Conservation (phyloP, 2,113 vertebrate species). For the Hucho hucho region DNA sequence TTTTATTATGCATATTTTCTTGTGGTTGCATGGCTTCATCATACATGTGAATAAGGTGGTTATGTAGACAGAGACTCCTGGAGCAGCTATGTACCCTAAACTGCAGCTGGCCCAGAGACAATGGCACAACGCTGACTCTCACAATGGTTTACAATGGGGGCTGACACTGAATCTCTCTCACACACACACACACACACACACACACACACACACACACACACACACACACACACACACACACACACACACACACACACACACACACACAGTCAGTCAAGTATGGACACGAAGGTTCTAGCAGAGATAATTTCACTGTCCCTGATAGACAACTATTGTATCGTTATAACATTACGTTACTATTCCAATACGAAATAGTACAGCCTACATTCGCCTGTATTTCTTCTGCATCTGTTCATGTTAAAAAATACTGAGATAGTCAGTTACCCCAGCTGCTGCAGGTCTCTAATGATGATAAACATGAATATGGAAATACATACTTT, state of each 20-base stretch:
- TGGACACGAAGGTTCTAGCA: not conserved
- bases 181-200: slow-evolving; percentile 13
- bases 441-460: slow-evolving; percentile 60
- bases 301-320: not conserved
- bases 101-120: slow-evolving; percentile 34
- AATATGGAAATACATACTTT: slow-evolving; percentile 15
- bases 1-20: slow-evolving; percentile 73
- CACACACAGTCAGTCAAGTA: not conserved
- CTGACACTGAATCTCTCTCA: not conserved
- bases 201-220: slow-evolving; percentile 13
- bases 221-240: no score
- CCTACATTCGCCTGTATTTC: not conserved
- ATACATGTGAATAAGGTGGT: slow-evolving; percentile 44
- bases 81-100: slow-evolving; percentile 28
- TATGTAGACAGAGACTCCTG: slow-evolving; percentile 24
- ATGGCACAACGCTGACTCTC: slow-evolving; percentile 34
- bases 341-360: not conserved
- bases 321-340: not conserved
- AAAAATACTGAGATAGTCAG: not conserved
- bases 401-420: not conserved
- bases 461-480: slow-evolving; percentile 22
- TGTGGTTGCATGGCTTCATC: slow-evolving; percentile 65
- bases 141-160: slow-evolving; percentile 39
- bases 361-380: not conserved
- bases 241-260: slow-evolving; percentile 12